Percentiles rank a stretch among this genome's conserved stretches.
These are phyloP conservation scores for Periophthalmodon schlosseri DNA, from an alignment of 2,113 vertebrate genomes.

Conservation along the genomic window DNA sequence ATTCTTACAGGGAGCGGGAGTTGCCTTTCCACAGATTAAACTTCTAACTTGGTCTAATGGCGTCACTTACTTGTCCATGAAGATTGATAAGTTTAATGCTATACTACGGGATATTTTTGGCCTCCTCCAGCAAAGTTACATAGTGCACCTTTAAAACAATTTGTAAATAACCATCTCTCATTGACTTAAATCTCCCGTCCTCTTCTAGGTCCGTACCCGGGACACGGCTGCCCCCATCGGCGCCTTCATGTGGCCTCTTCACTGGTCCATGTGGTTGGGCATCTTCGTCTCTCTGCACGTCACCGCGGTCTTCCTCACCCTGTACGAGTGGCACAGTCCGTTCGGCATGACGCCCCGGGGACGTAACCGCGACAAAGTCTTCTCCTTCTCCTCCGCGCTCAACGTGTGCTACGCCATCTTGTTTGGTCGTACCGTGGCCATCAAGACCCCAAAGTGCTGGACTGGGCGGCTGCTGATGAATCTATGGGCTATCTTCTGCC, in stretches of 20 bases:
- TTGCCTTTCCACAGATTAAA: too few species aligned
- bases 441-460: slow-evolving; percentile 96
- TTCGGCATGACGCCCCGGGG: slow-evolving; percentile 93
- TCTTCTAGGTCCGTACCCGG: slow-evolving; percentile 81
- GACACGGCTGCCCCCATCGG: slow-evolving; percentile 91
- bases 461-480: slow-evolving; percentile 96
- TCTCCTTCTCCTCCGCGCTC: slow-evolving; percentile 95
- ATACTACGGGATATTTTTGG: too few species aligned
- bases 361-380: slow-evolving; percentile 87
- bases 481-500: slow-evolving; percentile 97
- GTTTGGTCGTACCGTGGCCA: slow-evolving; percentile 91
- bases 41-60: too few species aligned
- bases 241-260: slow-evolving; percentile 96
- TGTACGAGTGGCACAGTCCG: slow-evolving; percentile 96
- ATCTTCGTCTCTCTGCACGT: slow-evolving; percentile 91
- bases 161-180: neutral
- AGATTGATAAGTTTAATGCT: too few species aligned
- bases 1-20: too few species aligned
- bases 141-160: too few species aligned
- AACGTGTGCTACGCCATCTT: slow-evolving; percentile 96
- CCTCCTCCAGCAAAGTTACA: too few species aligned
- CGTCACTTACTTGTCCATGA: too few species aligned
- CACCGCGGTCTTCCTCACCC: slow-evolving; percentile 91
- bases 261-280: slow-evolving; percentile 98
- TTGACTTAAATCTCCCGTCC: neutral